Evolutionary conservation across 2,113 vertebrate species (phyloP), one percentile per base, ranked within the genome.

Genomic region (Anguilla japonica): DNA sequence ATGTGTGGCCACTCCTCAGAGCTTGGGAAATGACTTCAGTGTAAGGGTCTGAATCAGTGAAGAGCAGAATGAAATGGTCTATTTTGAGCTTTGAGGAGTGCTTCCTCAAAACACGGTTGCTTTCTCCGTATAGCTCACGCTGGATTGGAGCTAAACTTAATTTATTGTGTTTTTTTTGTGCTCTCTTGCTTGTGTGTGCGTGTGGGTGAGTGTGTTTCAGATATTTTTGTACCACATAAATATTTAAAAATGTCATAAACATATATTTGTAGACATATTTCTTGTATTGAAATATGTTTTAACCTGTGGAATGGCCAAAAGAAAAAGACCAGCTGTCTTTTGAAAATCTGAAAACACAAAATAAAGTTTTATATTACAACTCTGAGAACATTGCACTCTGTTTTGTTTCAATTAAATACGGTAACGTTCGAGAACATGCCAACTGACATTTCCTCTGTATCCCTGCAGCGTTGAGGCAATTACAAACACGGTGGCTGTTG

Each of bases 81-180:
- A 41, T 46, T 79, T 18, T 3, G n/a, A 16, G 40, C 67, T 85
- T 85, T 85, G n/a, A 84, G 43, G 63, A 84, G 71, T 53, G n/a
- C 15, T 26, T 79, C 26, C 29, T 85, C 22, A 85, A n/a, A 81
- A 6, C 80, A 41, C 22, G 41, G 7, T 79, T 2, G 78, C n/a
- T 16, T 1, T 81, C 20, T 81, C 43, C 8, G 41, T 41, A 81
- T 79, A 79, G 63, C n/a, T 40, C 40, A 53, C 79, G 80, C 78
- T 86, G 84, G 84, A 78, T 78, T 86, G 84, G 84, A 80, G 78
- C 84, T 85, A 57, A 86, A 81, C 41, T 41, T 8, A 20, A 40
- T 15, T 80, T 43, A 3, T 46, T 82, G 18, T 26, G 40, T 41
- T 53, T 53, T 14, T 53, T 2, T 53, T 14, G 50, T 14, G 9